A percentile compares a stretch with the other conserved stretches of the same genome.
Evolutionary conservation across 1,140 invertebrate species (phyloP).

Genomic region (Nixonia krombeini): DNA sequence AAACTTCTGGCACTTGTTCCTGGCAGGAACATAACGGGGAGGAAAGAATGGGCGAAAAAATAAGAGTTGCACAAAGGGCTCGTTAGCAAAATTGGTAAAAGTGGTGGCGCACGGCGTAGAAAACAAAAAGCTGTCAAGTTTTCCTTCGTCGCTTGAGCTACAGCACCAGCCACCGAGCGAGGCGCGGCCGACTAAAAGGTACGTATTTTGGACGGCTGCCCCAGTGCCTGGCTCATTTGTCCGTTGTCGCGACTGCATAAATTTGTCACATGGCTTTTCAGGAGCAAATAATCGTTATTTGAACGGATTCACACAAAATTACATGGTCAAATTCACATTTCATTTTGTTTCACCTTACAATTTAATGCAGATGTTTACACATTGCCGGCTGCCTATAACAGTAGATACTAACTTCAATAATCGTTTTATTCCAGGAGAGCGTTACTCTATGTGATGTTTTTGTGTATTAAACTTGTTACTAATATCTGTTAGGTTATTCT

Average conservation of each 20-base stretch:
- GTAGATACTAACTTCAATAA: too few relatives aligned
- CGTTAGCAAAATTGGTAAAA: slow-evolving; percentile 21
- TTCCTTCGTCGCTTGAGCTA: slow-evolving; percentile 25
- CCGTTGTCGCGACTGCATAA: slow-evolving; percentile 29
- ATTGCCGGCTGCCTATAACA: too few relatives aligned
- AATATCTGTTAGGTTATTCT: too few relatives aligned
- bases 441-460: too few relatives aligned
- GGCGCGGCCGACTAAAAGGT: slow-evolving; percentile 11
- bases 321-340: neutral
- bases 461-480: too few relatives aligned
- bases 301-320: neutral
- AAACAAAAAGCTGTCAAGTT: slow-evolving; percentile 41
- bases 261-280: slow-evolving; percentile 22
- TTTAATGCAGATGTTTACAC: too few relatives aligned
- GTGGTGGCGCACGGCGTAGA: neutral
- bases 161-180: slow-evolving; percentile 18
- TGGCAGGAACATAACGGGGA: slow-evolving; percentile 14
- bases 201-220: slow-evolving; percentile 14
- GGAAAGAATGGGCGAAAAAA: slow-evolving; percentile 1
- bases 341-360: too few relatives aligned
- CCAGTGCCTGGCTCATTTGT: slow-evolving; percentile 29
- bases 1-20: slow-evolving; percentile 17
- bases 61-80: too few relatives aligned
- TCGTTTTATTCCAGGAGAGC: too few relatives aligned
- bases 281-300: slow-evolving; percentile 11